These are phyloP conservation scores for Casuarius casuarius DNA, from an alignment of 2,113 vertebrate species.

Conservation along the genomic window DNA sequence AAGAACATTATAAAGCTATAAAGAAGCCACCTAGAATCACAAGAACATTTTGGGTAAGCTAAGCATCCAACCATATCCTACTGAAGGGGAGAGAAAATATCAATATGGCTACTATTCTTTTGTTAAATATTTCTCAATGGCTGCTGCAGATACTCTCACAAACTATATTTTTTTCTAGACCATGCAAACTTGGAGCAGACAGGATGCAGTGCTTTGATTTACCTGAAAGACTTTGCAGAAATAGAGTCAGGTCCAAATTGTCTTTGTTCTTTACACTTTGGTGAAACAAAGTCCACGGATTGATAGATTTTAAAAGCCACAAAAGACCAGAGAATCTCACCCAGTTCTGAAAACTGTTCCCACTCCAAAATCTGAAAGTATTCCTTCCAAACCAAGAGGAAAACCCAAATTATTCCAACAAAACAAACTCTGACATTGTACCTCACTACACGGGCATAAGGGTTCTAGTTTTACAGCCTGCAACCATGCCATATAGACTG, in stretches of 20 bases:
- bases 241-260: too few relatives aligned
- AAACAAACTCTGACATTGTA: neutral
- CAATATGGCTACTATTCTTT: neutral
- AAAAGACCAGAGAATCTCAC: neutral
- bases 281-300: too few relatives aligned
- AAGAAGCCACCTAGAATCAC: neutral
- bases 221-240: neutral
- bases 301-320: neutral
- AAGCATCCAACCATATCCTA: neutral
- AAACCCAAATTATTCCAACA: neutral
- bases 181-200: neutral
- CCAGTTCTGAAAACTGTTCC: neutral
- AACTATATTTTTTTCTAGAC: neutral
- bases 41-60: neutral
- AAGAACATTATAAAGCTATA: neutral
- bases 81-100: neutral
- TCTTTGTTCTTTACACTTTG: too few relatives aligned
- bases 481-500: neutral
- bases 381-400: neutral
- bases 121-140: neutral
- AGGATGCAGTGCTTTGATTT: neutral
- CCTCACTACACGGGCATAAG: neutral
- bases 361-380: neutral
- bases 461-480: neutral
- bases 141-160: neutral